Base-by-base conservation (phyloP, 2,888 invertebrate genomes). In the Heliconius ismenius region DNA sequence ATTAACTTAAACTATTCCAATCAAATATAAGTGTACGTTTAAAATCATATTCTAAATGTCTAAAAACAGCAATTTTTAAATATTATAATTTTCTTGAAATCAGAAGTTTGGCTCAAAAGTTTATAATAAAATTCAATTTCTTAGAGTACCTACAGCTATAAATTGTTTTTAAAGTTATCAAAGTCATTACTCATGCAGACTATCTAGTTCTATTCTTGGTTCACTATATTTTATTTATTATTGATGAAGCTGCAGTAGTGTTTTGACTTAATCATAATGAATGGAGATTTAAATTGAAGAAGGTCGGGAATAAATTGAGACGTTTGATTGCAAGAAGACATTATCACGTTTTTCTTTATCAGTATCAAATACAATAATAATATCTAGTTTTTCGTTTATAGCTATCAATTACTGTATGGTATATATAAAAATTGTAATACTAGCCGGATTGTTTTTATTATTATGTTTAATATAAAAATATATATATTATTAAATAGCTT, bases 121-220 rank as follows among this genome's bases (percentile, higher is more conserved):
- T 39, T 13, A 39, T 65, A 65, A 65, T 39, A 65, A 36, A 24
- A 65, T 65, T n/a, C 39, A 65, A 65, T 65, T 65, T 65, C 39
- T 6, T 65, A 36, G 24, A 65, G 65, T 39, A 65, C 32, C 32
- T 32, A 32, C 6, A 39, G 39, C 15, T 65, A 65, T 65, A 65
- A 39, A 69, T 54, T 54, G 54, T 28, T 28, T 69, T 69, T 28
- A 13, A 69, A 69, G 69, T 32, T 69, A 54, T 54, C 69, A 54
- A 54, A 69, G 49, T 69, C 69, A 69, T 69, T 54, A 69, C 28
- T 69, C 28, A 69, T 69, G 11, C 28, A 54, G 32, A 69, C 69
- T 54, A 69, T 69, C 28, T 74, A 62, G 63, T 64, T 63, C 26
- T 64, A 64, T 43, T 74, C 43, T 63, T 43, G 39, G 64, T 28